A percentile compares a stretch with the other conserved stretches of the same genome.
phyloP scores from a whole-genome alignment of 2,888 invertebrate species.

The Dryadula phaetusa region DNA sequence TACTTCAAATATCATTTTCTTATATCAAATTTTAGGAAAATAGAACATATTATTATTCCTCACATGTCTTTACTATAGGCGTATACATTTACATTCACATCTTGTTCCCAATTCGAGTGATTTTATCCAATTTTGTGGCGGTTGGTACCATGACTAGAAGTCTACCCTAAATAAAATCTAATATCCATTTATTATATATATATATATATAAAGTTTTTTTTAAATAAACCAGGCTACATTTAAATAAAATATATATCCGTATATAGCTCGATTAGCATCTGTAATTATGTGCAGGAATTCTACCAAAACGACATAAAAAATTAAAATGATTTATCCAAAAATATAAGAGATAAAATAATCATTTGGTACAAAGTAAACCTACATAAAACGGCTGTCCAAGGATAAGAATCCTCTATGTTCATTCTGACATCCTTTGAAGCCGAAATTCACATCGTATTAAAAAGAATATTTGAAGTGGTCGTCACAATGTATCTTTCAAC shows the following conservation, averaged over 20 bases:
- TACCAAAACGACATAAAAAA: too few species aligned
- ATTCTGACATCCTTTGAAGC: slow-evolving; percentile 24
- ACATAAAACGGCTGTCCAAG: background rate
- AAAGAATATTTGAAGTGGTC: slow-evolving; percentile 30
- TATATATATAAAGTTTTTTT: too few species aligned
- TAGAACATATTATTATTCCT: background rate
- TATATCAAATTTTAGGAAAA: background rate
- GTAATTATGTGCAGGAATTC: too few species aligned
- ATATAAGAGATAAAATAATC: background rate
- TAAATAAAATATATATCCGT: too few species aligned
- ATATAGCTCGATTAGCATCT: too few species aligned
- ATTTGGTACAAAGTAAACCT: background rate
- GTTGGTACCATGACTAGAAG: background rate
- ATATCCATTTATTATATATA: background rate
- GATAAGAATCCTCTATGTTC: slow-evolving; percentile 5
- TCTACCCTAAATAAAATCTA: background rate
- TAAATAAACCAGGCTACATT: too few species aligned
- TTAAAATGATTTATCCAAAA: background rate
- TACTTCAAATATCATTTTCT: slow-evolving; percentile 21
- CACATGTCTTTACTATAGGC: background rate
- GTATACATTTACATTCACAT: background rate
- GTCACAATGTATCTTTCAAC: slow-evolving; percentile 24
- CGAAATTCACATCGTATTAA: slow-evolving; percentile 18
- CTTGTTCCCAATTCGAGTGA: background rate
- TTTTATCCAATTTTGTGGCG: background rate